Evolutionary conservation across 2,113 vertebrate genomes (phyloP).

Genomic region (Pontoporia blainvillei): DNA sequence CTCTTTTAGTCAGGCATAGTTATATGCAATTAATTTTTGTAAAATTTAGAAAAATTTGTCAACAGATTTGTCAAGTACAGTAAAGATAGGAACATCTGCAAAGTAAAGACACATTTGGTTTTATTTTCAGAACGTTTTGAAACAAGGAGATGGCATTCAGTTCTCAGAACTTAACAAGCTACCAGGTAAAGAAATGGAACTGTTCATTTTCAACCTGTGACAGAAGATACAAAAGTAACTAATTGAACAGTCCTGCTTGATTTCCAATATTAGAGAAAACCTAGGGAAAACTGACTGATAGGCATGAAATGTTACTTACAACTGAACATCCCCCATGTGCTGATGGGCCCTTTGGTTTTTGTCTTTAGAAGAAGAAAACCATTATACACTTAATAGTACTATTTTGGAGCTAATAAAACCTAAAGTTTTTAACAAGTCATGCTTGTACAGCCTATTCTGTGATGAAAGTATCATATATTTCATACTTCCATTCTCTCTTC

Average conservation of each 20-base stretch:
- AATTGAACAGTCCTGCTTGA: not conserved
- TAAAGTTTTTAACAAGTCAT: conserved; percentile 33
- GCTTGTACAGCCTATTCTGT: not conserved
- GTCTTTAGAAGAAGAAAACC: not conserved
- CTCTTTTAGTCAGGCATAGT: not conserved
- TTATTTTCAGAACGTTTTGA: not conserved
- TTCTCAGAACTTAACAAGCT: not conserved
- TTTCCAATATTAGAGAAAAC: not conserved
- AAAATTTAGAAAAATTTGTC: not conserved
- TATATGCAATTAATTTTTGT: not conserved
- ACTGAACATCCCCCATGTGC: not conserved
- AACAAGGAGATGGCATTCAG: not conserved
- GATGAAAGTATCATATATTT: not conserved
- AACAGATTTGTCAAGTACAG: not conserved
- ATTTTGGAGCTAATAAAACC: not conserved
- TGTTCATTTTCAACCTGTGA: not conserved
- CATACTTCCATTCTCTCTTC: not conserved
- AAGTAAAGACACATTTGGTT: not conserved
- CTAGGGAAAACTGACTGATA: not conserved
- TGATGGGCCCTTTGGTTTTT: not conserved
- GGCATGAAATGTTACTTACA: not conserved
- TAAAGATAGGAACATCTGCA: not conserved
- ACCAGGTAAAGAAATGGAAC: conserved; percentile 1
- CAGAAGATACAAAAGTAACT: conserved; percentile 23
- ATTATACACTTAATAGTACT: not conserved